Evolutionary conservation across 2,888 invertebrate genomes (phyloP), one percentile per base, ranked within the genome.

Genomic region (Melanotus villosus): DNA sequence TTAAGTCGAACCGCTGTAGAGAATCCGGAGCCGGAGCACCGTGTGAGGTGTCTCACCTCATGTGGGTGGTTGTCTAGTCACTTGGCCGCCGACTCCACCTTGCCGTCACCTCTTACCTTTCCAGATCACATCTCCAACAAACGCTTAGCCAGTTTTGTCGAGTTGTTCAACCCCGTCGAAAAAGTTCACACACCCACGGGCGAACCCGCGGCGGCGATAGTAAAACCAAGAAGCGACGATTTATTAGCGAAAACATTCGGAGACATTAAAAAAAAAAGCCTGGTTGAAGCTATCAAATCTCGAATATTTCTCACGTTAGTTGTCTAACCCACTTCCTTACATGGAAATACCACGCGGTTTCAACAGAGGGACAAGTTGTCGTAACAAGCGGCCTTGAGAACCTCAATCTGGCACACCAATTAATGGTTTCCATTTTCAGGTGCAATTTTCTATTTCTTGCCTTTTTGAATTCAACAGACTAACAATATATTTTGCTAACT

Each of bases 41-140:
- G 69, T 59, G 69, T 60, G 70, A 70, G 70, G 70, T 70, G 70
- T 70, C 70, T 70, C 65, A 70, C 65, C 70, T 70, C 65, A 70
- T 50, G 70, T 70, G 65, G 70, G 70, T 70, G 70, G 70, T 65
- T 65, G 70, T 70, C 70, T 70, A 70, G 70, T 66, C 70, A 62
- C 62, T 57, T 56, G 65, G 70, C 70, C 70, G 70, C 70, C 65
- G 65, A 60, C 65, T 62, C 62, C 65, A 70, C 70, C 70, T 70
- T 66, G 65, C 69, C 64, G 59, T 69, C 69, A 69, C 69, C 65
- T 65, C 65, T 69, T 69, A 65, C 65, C 59, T 65, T 63, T 62
- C 54, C 57, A 50, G 65, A 66, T 62, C 70, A 59, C 62, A 62
- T 65, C 62, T 60, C 50, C 57, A 45, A 41, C 38, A 34, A 43